Conservation (phyloP, 2,888 invertebrate genomes). For the Cybosia mesomella region DNA sequence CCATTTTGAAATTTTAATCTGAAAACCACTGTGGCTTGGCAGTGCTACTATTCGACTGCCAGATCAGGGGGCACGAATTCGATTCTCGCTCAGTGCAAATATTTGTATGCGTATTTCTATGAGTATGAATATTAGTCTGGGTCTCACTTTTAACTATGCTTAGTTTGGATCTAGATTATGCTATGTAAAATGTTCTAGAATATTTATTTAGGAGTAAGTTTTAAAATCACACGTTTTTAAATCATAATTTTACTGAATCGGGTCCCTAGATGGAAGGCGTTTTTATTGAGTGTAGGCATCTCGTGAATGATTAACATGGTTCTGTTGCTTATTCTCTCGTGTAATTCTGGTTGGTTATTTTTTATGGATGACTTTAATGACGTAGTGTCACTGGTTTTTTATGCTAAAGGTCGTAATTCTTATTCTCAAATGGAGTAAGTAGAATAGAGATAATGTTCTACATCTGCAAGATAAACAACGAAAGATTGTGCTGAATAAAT, state of each 20-base stretch:
- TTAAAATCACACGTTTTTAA: not conserved
- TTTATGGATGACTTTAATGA: conserved; percentile 20
- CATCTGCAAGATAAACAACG: not conserved
- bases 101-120: too few relatives aligned
- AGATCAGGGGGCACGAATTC: too few relatives aligned
- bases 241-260: not conserved
- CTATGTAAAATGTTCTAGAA: too few relatives aligned
- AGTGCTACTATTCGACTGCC: too few relatives aligned
- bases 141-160: too few relatives aligned
- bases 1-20: too few relatives aligned
- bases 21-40: too few relatives aligned
- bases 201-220: too few relatives aligned
- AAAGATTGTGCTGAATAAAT: not conserved
- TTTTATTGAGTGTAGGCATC: conserved; percentile 21
- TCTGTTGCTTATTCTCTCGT: conserved; percentile 20
- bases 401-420: conserved; percentile 9
- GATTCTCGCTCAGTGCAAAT: too few relatives aligned
- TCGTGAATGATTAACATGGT: conserved; percentile 26
- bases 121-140: too few relatives aligned
- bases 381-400: conserved; percentile 13
- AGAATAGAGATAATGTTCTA: not conserved
- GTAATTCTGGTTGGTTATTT: conserved; percentile 21
- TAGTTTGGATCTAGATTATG: too few relatives aligned
- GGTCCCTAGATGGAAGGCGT: not conserved
- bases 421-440: conserved; percentile 6